Evolutionary conservation across 2,888 invertebrate species (phyloP), one percentile per base, ranked within the genome.

Genomic region (Diabrotica balteata): DNA sequence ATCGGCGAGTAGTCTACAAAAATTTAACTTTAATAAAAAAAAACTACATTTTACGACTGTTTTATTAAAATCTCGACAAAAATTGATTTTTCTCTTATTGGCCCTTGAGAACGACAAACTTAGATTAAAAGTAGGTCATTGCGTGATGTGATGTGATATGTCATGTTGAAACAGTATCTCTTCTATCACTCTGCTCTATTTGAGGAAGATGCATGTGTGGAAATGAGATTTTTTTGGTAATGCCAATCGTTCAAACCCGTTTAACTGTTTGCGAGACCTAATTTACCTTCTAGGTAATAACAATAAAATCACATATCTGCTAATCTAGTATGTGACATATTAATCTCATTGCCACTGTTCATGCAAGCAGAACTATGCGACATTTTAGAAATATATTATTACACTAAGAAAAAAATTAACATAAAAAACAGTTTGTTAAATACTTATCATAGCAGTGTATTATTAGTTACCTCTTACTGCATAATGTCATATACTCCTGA

Each of bases 191-290:
- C 9, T 50, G 47, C 46, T 54, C 44, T 49, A 11, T 63, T 57
- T 7, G 57, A 17, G n/a, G 57, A 63, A 57, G 58, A 57, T 63
- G 50, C 57, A 58, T 63, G 63, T 63, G 63, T 63, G 57, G 43
- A 63, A 63, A 50, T 57, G 47, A 55, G 62, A 17, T 63, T 63
- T 63, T 10, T 17, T 50, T 43, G 7, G 50, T 49, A 63, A 63
- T 50, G 49, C 51, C 51, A 7, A 49, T 49, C 51, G 7, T 42
- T 10, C 11, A 50, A 51, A 44, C 51, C 9, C 32, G 5, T 32
- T 32, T 51, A 51, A 8, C 8, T 11, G 7, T 11, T 8, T 10
- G 9, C 17, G 9, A 32, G 32, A 32, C 32, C 32, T 32, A 32
- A 32, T 32, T 32, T 32, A 4, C 2, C 32, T 32, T 32, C 32